A percentile compares a stretch with the other conserved stretches of the same genome.
phyloP scores from a whole-genome alignment of 2,113 vertebrate genomes.

The Esox niger region DNA sequence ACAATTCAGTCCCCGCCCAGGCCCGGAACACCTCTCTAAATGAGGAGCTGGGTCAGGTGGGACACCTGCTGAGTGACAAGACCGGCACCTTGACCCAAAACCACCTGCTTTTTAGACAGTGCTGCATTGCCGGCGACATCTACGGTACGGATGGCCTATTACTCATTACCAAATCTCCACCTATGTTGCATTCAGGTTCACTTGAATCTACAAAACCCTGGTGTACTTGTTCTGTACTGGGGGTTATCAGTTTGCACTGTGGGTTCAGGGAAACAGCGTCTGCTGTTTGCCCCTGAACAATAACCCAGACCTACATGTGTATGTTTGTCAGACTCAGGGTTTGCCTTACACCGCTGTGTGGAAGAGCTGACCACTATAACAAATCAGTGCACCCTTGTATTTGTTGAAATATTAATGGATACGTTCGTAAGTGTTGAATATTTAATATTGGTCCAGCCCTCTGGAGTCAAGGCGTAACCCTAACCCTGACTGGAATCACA shows the following conservation, averaged over 20 bases:
- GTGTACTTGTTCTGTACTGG: too few relatives aligned
- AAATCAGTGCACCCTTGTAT: neutral
- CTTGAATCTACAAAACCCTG: too few relatives aligned
- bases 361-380: neutral
- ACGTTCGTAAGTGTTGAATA: conserved; percentile 29
- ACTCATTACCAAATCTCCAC: too few relatives aligned
- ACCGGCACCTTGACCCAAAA: conserved; percentile 94
- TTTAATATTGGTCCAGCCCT: conserved; percentile 32
- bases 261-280: too few relatives aligned
- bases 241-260: too few relatives aligned
- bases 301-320: neutral
- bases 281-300: neutral
- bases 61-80: conserved; percentile 91
- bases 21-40: conserved; percentile 85
- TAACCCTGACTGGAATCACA: conserved; percentile 28
- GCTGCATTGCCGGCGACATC: conserved; percentile 76
- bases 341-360: neutral
- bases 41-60: conserved; percentile 90
- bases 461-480: conserved; percentile 26
- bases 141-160: too few relatives aligned
- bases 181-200: too few relatives aligned
- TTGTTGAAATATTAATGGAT: neutral
- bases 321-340: neutral
- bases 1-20: conserved; percentile 61
- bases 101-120: conserved; percentile 86